Evolutionary conservation across 2,797 vertebrate genomes (phyloP), one percentile per base, ranked within the genome.

Genomic region (Tragelaphus oryx): DNA sequence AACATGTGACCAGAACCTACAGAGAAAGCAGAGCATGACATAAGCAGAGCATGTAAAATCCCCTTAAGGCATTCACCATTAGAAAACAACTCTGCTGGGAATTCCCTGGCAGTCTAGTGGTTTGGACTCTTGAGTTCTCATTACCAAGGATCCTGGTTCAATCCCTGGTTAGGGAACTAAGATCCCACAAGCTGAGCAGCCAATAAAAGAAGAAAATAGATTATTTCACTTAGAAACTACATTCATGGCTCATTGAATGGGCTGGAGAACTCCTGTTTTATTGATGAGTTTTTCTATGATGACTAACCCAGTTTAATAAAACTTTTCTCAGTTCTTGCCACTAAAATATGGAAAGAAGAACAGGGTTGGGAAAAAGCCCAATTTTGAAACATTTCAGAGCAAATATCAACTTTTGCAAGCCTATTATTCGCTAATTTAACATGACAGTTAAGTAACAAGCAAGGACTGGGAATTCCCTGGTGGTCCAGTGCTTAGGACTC

Each of bases 341-440:
- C 37, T 75, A 82, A 88, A 89, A 68, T 68, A 14, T 52, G 50
- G 26, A 60, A 80, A 9, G n/a, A 92, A 76, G 33, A 89, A 60
- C 8, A 2, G 14, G 14, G 11, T 30, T 48, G 8, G n/a, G 46
- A 52, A 37, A n/a, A 55, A 75, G 65, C 10, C n/a, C 62, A 41
- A 83, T 57, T 71, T 85, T 14, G 26, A 48, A 52, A 4, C 41
- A 80, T 87, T 84, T 84, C 17, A 26, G 76, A 62, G 41, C 52
- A 90, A 96, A 83, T 62, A 26, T 90, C 81, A 76, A 44, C 55
- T 95, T 93, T 83, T 87, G 13, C 55, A 78, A 92, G 33, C 24
- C 28, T 62, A 30, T 57, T n/a, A 92, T 71, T 79, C 82, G 22
- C 10, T 89, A 68, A 76, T 60, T 86, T 87, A 79, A 76, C 41